Percentiles rank a stretch among this genome's conserved stretches.
Evolutionary conservation across 2,888 invertebrate species (phyloP).

Genomic region (Eubasilissa splendida): DNA sequence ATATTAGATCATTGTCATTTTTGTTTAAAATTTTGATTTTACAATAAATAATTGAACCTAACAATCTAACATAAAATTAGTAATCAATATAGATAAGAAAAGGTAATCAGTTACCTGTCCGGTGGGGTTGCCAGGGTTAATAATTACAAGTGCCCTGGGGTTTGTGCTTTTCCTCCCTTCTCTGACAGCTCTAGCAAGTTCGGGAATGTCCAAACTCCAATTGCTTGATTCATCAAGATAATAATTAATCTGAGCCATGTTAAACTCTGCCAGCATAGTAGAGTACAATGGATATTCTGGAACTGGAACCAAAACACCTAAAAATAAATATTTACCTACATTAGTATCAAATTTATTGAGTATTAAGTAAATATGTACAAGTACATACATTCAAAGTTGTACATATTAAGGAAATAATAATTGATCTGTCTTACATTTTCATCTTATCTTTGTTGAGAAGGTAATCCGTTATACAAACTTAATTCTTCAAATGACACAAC

Average conservation of each 20-base stretch:
- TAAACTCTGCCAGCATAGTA: slow-evolving; percentile 94
- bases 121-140: slow-evolving; percentile 99
- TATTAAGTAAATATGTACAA: too few relatives aligned
- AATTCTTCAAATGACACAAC: too few relatives aligned
- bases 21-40: too few relatives aligned
- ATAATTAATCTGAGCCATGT: slow-evolving; percentile 88
- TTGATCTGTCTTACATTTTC: too few relatives aligned
- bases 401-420: too few relatives aligned
- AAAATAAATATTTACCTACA: slow-evolving; percentile 40
- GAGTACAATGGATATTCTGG: slow-evolving; percentile 99
- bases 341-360: background rate
- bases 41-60: too few relatives aligned
- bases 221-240: slow-evolving; percentile 90
- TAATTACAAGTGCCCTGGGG: slow-evolving; percentile 92
- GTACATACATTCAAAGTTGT: too few relatives aligned
- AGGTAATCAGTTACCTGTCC: slow-evolving; percentile 74
- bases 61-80: too few relatives aligned
- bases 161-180: slow-evolving; percentile 76
- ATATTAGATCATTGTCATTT: too few relatives aligned
- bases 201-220: slow-evolving; percentile 87
- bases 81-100: too few relatives aligned
- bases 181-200: slow-evolving; percentile 83
- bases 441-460: too few relatives aligned
- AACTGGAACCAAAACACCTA: slow-evolving; percentile 96
- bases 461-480: too few relatives aligned